Evolutionary conservation across 2,113 vertebrate species (phyloP), one percentile per base, ranked within the genome.

Genomic region (Sigmodon hispidus): DNA sequence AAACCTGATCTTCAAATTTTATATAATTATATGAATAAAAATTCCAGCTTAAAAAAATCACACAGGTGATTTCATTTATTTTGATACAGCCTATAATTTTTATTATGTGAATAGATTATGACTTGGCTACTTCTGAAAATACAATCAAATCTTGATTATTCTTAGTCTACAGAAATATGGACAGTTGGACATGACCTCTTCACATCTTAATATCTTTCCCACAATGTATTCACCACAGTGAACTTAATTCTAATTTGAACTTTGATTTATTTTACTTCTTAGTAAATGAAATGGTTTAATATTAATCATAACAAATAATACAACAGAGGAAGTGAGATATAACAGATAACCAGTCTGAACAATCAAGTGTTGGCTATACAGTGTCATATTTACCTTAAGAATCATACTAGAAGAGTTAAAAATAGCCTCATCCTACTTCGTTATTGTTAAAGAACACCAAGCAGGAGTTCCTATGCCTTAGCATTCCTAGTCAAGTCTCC

Each of bases 401-500:
- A 67, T 97, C 94, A 97, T 94, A 97, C 96, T 55, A 97, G 90
- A 96, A 1, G 83, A 90, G 67, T 97, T 94, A 95, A 93, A 93
- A 97, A 97, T 40, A 98, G 91, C 92, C 97, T 75, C 76, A 84
- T 93, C 63, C 93, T 98, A 96, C 95, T 98, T 93, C 70, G 95
- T 83, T 50, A 97, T 72, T 94, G 95, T 93, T 93, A 96, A 95
- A 97, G 94, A 97, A 87, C 93, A 88, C 87, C 84, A 96, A 0
- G 89, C 81, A 98, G 95, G 96, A 97, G 97, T 96, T 97, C 98
- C 98, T 97, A 93, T 69, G 80, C 94, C 96, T 98, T 98, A 91
- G 96, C 94, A 98, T 97, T 98, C 98, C 98, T 98, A 98, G 97
- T 97, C 86, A 73, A 92, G 98, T 98, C 98, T 98, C 98, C 98